These are phyloP conservation scores for Papilio dardanus DNA, from an alignment of 1,140 invertebrate species.

Conservation along the genomic window DNA sequence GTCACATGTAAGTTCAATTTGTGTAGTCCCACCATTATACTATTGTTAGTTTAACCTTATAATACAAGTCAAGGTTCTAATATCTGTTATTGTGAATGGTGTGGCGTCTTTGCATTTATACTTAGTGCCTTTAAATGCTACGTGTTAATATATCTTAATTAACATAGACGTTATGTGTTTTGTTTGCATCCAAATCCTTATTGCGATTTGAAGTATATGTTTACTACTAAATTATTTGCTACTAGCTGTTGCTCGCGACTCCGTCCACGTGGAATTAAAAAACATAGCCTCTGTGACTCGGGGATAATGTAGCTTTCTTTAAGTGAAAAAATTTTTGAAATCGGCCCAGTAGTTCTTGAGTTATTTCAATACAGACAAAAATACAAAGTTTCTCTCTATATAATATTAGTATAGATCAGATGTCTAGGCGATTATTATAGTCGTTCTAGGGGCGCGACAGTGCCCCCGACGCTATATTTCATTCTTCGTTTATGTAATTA, in stretches of 20 bases:
- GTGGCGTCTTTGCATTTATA: too few species aligned
- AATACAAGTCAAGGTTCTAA: neutral
- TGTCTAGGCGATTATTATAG: neutral
- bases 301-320: too few species aligned
- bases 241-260: too few species aligned
- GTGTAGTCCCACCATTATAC: conserved; percentile 8
- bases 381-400: too few species aligned
- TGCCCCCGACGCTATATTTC: neutral
- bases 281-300: too few species aligned
- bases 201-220: neutral
- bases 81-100: neutral
- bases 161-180: neutral
- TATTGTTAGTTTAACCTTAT: conserved; percentile 10
- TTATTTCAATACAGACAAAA: too few species aligned
- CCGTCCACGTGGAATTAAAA: too few species aligned
- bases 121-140: neutral
- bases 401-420: too few species aligned
- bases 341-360: too few species aligned
- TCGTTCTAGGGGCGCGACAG: neutral
- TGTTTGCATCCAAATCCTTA: neutral
- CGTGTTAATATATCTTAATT: neutral
- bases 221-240: too few species aligned
- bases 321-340: too few species aligned
- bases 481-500: neutral
- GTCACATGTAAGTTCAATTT: too few species aligned